A percentile compares a stretch with the other conserved stretches of the same genome.
phyloP scores from a whole-genome alignment of 2,797 vertebrate genomes.

The Chloroceryle amazona region DNA sequence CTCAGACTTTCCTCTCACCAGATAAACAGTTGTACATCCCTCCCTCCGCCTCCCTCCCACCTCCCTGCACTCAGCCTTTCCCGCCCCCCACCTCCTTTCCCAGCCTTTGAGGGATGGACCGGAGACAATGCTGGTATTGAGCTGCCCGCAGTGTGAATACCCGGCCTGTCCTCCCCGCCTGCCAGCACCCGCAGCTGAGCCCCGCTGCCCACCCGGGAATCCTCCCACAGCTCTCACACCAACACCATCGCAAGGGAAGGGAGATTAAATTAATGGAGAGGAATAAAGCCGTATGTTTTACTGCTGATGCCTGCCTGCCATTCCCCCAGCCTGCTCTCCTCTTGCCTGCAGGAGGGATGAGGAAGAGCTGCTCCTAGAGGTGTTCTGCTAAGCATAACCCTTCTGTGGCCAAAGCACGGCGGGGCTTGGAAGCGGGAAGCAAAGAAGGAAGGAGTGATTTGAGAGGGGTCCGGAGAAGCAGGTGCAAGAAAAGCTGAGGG shows the following conservation, averaged over 20 bases:
- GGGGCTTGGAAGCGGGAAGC: neutral
- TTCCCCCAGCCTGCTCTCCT: neutral
- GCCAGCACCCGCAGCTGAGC: slow-evolving; percentile 81
- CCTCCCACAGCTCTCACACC: neutral
- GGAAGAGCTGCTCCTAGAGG: neutral
- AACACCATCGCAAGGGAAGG: neutral
- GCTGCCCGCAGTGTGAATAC: slow-evolving; percentile 79
- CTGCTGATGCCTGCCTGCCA: neutral
- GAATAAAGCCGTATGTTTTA: neutral
- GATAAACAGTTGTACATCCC: slow-evolving; percentile 42
- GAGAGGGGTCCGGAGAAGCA: neutral
- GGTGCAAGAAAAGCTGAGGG: neutral
- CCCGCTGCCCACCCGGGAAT: slow-evolving; percentile 70
- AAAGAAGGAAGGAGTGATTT: neutral
- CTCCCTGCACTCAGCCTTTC: slow-evolving; percentile 17
- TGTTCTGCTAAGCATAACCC: neutral
- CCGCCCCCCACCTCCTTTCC: slow-evolving; percentile 45
- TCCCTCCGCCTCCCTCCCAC: neutral
- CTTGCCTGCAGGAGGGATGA: neutral
- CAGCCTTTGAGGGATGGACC: slow-evolving; percentile 57
- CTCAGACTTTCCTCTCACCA: slow-evolving; percentile 24
- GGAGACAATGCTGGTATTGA: slow-evolving; percentile 83
- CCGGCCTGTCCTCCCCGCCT: slow-evolving; percentile 75
- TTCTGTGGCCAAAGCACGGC: neutral
- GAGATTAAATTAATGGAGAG: neutral